Evolutionary conservation across 2,888 invertebrate species (phyloP).

Genomic region (Pseudoips prasinana): DNA sequence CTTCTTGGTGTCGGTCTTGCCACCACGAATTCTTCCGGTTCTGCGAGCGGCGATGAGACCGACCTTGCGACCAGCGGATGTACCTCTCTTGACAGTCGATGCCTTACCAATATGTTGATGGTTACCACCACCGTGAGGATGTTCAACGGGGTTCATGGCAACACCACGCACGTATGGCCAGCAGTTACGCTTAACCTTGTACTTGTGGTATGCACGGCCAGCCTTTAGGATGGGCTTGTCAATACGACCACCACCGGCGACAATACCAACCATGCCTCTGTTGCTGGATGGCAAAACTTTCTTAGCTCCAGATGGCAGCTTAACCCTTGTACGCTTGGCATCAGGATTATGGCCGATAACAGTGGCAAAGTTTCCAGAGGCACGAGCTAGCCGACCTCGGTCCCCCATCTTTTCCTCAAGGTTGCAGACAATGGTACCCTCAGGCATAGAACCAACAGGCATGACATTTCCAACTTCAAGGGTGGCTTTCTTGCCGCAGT

Average conservation of each 20-base stretch:
- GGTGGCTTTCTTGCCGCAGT: constrained; percentile 98
- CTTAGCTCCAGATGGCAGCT: constrained; percentile 99
- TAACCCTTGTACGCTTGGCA: constrained; percentile 97
- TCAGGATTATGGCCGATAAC: constrained; percentile 99
- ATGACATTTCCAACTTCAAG: constrained; percentile 96
- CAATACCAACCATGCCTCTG: constrained; percentile 99
- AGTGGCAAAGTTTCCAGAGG: constrained; percentile 99
- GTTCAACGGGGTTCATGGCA: constrained; percentile 99
- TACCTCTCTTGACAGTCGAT: constrained; percentile 99
- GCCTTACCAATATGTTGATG: constrained; percentile 99
- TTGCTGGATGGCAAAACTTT: constrained; percentile 99
- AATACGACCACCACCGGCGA: constrained; percentile 99
- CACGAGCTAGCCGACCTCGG: constrained; percentile 97
- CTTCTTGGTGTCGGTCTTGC: constrained; percentile 94
- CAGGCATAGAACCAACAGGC: constrained; percentile 99
- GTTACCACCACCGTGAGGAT: constrained; percentile 99
- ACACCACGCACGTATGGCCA: constrained; percentile 99
- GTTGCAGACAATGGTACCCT: constrained; percentile 99
- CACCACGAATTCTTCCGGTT: constrained; percentile 99
- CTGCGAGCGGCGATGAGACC: constrained; percentile 99
- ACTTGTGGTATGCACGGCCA: constrained; percentile 99
- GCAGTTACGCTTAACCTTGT: constrained; percentile 99
- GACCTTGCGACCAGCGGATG: constrained; percentile 99
- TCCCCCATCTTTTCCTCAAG: constrained; percentile 99
- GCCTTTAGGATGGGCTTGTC: constrained; percentile 99